phyloP scores from a whole-genome alignment of 2,888 invertebrate genomes.

The Polyploca ridens region DNA sequence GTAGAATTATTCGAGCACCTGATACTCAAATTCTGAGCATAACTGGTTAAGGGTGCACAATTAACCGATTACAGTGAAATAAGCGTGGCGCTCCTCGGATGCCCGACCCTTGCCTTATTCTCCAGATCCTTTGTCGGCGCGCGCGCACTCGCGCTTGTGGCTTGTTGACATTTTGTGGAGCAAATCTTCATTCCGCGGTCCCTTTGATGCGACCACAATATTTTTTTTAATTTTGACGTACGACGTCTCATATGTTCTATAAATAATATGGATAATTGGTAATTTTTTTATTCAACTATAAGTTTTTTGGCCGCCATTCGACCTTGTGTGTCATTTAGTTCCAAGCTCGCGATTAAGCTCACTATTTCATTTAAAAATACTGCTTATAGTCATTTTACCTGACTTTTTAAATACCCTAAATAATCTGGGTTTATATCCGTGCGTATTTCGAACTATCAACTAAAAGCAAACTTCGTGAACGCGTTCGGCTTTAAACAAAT shows the following conservation, averaged over 20 bases:
- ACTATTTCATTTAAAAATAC: neutral
- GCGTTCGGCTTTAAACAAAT: no score
- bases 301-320: neutral
- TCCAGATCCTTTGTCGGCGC: slow-evolving; percentile 70
- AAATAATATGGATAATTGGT: slow-evolving; percentile 9
- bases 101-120: slow-evolving; percentile 48
- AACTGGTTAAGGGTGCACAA: slow-evolving; percentile 66
- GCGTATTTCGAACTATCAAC: no score
- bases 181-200: slow-evolving; percentile 82
- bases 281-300: slow-evolving; percentile 3
- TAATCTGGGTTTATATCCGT: no score
- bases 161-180: slow-evolving; percentile 81
- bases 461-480: no score
- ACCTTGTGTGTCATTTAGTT: neutral
- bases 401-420: neutral
- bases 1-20: neutral
- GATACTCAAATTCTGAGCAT: slow-evolving; percentile 18
- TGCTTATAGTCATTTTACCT: neutral
- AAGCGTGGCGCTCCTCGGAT: slow-evolving; percentile 65
- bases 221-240: slow-evolving; percentile 76
- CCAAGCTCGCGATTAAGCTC: neutral
- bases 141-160: slow-evolving; percentile 28
- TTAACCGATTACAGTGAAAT: slow-evolving; percentile 73
- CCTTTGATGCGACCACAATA: slow-evolving; percentile 70
- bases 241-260: slow-evolving; percentile 48